These are phyloP conservation scores for Griposia aprilina DNA, from an alignment of 2,888 invertebrate species.

Conservation along the genomic window DNA sequence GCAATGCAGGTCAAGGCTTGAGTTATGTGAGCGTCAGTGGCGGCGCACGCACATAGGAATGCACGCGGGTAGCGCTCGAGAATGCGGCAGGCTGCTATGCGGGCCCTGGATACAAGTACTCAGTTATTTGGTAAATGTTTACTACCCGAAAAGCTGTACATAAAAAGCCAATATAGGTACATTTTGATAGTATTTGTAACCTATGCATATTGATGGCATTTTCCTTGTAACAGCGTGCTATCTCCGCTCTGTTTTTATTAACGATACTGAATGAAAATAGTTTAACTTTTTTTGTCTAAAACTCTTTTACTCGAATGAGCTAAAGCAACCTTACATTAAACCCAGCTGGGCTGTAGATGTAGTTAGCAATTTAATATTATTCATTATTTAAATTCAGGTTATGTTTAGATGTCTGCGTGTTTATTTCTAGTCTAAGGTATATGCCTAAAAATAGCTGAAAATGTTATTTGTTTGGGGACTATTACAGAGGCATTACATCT, in stretches of 20 bases:
- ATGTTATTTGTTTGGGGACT: background rate
- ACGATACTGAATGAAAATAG: background rate
- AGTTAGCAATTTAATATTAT: background rate
- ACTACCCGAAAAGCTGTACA: slow-evolving; percentile 8
- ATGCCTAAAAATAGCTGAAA: background rate
- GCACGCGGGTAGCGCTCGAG: slow-evolving; percentile 66
- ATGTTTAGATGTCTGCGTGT: background rate
- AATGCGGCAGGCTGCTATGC: slow-evolving; percentile 65
- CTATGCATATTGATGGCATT: background rate
- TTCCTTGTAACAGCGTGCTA: background rate
- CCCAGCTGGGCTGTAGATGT: background rate
- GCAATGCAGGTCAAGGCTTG: slow-evolving; percentile 84
- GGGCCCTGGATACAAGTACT: slow-evolving; percentile 61
- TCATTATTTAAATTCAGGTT: background rate
- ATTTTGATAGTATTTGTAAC: background rate
- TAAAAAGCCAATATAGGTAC: background rate
- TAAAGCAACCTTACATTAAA: background rate
- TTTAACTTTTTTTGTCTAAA: background rate
- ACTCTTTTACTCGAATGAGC: background rate
- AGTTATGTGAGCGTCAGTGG: slow-evolving; percentile 78
- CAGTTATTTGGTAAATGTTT: slow-evolving; percentile 68
- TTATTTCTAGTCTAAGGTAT: background rate
- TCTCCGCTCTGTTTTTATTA: background rate
- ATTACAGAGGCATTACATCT: background rate
- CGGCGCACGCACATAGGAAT: slow-evolving; percentile 75